Conservation (phyloP, 1,140 invertebrate species). For the Riptortus pedestris region DNA sequence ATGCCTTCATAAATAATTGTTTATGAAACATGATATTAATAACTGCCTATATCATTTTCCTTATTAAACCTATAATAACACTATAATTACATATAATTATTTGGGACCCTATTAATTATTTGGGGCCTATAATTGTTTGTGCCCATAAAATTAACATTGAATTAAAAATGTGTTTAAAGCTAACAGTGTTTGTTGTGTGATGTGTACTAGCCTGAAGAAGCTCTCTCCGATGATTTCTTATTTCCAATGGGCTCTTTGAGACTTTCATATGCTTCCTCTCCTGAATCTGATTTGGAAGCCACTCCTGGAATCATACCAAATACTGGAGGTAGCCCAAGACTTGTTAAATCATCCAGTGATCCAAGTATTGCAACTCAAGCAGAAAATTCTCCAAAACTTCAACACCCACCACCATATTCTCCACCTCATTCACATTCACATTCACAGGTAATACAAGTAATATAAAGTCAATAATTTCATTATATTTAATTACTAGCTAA, state of each 20-base stretch:
- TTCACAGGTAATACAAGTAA: conserved; percentile 31
- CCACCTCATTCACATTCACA: conserved; percentile 28
- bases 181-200: conserved; percentile 35
- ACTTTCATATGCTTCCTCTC: conserved; percentile 88
- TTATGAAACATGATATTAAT: no score
- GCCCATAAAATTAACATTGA: no score
- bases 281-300: conserved; percentile 86
- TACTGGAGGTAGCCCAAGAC: conserved; percentile 45
- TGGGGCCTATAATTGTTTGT: no score
- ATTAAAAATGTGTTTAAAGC: no score
- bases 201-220: conserved; percentile 58
- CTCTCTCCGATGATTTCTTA: conserved; percentile 87
- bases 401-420: conserved; percentile 53
- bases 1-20: no score
- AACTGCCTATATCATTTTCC: no score
- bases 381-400: conserved; percentile 34
- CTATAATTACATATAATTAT: no score
- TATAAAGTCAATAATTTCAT: no score
- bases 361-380: conserved; percentile 68
- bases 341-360: conserved; percentile 75
- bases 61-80: no score
- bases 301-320: conserved; percentile 57
- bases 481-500: no score
- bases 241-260: conserved; percentile 91
- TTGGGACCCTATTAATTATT: no score